Evolutionary conservation across 2,888 invertebrate species (phyloP).

Genomic region (Apotomis betuletana): DNA sequence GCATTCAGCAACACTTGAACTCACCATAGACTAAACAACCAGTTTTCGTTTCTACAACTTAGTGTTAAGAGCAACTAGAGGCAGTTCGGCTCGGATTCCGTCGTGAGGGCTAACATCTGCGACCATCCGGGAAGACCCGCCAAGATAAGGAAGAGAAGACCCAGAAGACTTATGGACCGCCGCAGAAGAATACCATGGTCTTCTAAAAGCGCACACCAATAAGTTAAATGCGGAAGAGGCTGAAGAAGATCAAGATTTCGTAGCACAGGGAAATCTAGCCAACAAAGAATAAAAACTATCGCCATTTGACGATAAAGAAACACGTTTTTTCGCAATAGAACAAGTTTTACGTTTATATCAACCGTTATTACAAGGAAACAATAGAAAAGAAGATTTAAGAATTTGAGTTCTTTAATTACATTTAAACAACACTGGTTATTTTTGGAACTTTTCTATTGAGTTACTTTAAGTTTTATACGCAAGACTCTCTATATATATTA

Average conservation of each 20-base stretch:
- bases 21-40: constrained; percentile 64
- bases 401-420: constrained; percentile 80
- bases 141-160: constrained; percentile 58
- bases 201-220: constrained; percentile 67
- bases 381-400: constrained; percentile 83
- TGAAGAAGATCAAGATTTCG: constrained; percentile 75
- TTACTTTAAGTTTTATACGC: constrained; percentile 80
- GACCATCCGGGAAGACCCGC: constrained; percentile 79
- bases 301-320: constrained; percentile 84
- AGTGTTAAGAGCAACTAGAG: constrained; percentile 80
- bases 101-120: constrained; percentile 77
- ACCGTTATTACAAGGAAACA: constrained; percentile 83
- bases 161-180: constrained; percentile 65
- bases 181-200: constrained; percentile 68
- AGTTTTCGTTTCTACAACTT: constrained; percentile 77
- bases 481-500: constrained; percentile 78
- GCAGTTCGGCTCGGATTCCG: constrained; percentile 76
- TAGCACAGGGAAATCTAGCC: constrained; percentile 76
- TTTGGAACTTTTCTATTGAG: constrained; percentile 81
- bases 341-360: constrained; percentile 85
- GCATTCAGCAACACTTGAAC: constrained; percentile 83
- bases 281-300: constrained; percentile 71
- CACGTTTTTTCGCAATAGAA: constrained; percentile 85
- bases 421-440: constrained; percentile 84
- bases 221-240: constrained; percentile 80